phyloP scores from a whole-genome alignment of 2,888 invertebrate genomes.

The Tenthredo scrophulariae region DNA sequence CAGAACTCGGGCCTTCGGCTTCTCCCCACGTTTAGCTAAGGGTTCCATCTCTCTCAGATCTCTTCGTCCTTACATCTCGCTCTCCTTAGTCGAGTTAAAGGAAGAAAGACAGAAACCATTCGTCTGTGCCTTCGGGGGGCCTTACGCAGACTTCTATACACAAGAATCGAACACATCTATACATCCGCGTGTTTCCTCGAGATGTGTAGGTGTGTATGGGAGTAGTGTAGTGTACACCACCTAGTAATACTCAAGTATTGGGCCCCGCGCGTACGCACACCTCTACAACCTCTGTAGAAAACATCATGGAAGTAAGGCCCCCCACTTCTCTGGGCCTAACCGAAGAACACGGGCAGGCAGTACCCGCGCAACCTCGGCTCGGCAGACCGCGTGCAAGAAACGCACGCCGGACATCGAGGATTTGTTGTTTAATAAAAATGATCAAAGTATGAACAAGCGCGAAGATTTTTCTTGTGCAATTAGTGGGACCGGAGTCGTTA shows the following conservation, averaged over 20 bases:
- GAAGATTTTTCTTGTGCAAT: not conserved
- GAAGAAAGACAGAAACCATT: conserved; percentile 43
- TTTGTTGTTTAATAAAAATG: conserved; percentile 15
- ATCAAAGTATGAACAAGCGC: not conserved
- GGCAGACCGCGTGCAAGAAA: conserved; percentile 60
- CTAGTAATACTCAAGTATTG: conserved; percentile 45
- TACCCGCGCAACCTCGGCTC: conserved; percentile 69
- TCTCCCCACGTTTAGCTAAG: conserved; percentile 7
- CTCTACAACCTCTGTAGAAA: conserved; percentile 19
- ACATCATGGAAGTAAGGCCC: conserved; percentile 46
- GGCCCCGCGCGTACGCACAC: conserved; percentile 50
- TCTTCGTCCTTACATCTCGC: conserved; percentile 9
- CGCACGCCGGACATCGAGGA: conserved; percentile 42
- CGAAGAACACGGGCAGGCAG: conserved; percentile 60
- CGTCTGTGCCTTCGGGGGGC: conserved; percentile 51
- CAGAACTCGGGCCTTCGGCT: conserved; percentile 6
- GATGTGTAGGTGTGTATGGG: not conserved
- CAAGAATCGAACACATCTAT: conserved; percentile 32
- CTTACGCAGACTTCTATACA: not conserved
- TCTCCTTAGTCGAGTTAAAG: conserved; percentile 20
- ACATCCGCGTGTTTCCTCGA: not conserved
- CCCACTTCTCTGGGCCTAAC: conserved; percentile 46
- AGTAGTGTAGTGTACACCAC: conserved; percentile 1
- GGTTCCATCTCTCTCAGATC: not conserved
- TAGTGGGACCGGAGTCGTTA: not conserved